Evolutionary conservation across 2,113 vertebrate genomes (phyloP).

Genomic region (Origma solitaria): DNA sequence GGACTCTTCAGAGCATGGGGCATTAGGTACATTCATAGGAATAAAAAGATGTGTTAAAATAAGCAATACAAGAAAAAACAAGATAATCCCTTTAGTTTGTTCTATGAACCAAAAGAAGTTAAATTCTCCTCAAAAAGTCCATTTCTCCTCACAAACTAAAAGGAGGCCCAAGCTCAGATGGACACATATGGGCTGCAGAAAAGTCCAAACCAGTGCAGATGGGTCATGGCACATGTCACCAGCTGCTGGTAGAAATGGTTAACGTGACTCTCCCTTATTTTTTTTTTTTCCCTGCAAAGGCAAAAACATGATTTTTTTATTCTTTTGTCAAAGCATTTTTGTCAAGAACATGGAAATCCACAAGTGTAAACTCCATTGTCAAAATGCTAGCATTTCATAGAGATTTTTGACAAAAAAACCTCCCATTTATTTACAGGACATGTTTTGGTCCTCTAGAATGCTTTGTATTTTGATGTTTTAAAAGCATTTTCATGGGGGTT

Average conservation of each 20-base stretch:
- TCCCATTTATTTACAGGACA: rapidly evolving
- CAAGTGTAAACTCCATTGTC: neutral
- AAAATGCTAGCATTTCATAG: neutral
- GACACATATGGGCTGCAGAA: rapidly evolving
- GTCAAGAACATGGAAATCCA: neutral
- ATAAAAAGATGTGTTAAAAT: neutral
- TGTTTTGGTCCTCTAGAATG: neutral
- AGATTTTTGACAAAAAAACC: neutral
- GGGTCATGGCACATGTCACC: rapidly evolving
- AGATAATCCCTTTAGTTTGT: neutral
- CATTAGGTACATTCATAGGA: neutral
- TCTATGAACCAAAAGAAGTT: neutral
- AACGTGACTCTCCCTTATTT: neutral
- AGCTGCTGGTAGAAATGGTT: neutral
- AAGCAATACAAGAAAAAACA: neutral
- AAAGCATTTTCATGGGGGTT: rapidly evolving
- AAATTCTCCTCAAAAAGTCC: neutral
- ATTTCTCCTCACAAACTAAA: neutral
- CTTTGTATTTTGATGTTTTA: neutral
- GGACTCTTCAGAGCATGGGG: neutral
- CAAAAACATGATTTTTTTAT: rapidly evolving
- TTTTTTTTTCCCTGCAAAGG: neutral
- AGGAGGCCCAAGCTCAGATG: rapidly evolving
- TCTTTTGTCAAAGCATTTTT: neutral
- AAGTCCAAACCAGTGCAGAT: neutral